phyloP scores from a whole-genome alignment of 2,888 invertebrate species.

The Rutpela maculata region DNA sequence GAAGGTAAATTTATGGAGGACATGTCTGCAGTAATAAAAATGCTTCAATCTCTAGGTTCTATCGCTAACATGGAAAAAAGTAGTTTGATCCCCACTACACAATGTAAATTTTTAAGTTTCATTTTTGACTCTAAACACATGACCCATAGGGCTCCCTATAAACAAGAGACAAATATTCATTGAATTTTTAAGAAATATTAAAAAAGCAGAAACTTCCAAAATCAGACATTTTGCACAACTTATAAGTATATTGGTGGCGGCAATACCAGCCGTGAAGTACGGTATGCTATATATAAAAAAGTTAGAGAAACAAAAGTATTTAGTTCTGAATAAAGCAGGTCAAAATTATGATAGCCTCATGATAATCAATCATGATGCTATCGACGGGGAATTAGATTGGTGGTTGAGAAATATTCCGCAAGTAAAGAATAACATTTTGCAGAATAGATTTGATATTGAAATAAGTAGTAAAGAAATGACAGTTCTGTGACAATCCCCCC shows the following conservation, averaged over 20 bases:
- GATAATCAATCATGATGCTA: slow-evolving; percentile 1
- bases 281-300: too few relatives aligned
- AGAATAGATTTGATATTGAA: neutral
- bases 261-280: neutral
- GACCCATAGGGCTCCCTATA: neutral
- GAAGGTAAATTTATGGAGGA: neutral
- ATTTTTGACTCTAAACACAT: neutral
- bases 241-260: neutral
- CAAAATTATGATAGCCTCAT: too few relatives aligned
- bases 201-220: neutral
- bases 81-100: neutral
- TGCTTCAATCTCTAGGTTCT: neutral
- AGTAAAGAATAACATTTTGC: neutral
- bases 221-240: slow-evolving; percentile 2
- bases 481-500: too few relatives aligned
- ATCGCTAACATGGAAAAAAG: neutral
- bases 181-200: too few relatives aligned
- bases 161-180: neutral
- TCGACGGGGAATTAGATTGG: neutral
- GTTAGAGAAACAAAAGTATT: too few relatives aligned
- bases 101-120: slow-evolving; percentile 5
- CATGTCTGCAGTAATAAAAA: neutral
- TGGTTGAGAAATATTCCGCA: neutral
- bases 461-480: too few relatives aligned
- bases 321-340: too few relatives aligned